These are phyloP conservation scores for Macropis europaea DNA, from an alignment of 2,888 invertebrate genomes.

Conservation along the genomic window DNA sequence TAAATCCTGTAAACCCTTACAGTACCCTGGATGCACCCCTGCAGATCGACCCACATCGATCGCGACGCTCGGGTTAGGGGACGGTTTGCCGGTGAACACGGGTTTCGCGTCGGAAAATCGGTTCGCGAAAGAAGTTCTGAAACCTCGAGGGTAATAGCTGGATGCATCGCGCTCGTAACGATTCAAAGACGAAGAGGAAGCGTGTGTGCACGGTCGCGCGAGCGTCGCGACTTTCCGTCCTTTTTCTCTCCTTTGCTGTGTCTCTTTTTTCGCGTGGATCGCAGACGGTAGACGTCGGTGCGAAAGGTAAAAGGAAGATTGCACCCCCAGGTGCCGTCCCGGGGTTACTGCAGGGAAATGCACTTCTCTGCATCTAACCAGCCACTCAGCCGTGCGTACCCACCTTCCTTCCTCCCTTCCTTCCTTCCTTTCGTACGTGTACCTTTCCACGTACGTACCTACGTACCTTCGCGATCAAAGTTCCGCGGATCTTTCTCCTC, in stretches of 20 bases:
- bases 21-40: no score
- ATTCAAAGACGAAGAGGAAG: not conserved
- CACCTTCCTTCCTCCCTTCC: not conserved
- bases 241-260: no score
- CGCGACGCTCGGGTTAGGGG: no score
- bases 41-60: no score
- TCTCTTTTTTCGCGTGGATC: conserved; percentile 29
- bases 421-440: not conserved
- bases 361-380: conserved; percentile 36
- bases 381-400: conserved; percentile 30
- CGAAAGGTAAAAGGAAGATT: conserved; percentile 46
- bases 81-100: no score
- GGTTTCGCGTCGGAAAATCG: no score
- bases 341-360: conserved; percentile 40
- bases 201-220: not conserved
- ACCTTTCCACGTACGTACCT: conserved; percentile 15
- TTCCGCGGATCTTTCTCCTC: conserved; percentile 13
- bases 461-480: conserved; percentile 36
- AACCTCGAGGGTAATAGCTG: conserved; percentile 24
- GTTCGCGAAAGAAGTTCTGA: no score
- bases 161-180: not conserved
- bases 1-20: no score
- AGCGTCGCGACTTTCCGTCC: conserved; percentile 12
- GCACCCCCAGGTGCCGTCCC: conserved; percentile 47
- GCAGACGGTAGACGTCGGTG: not conserved